A percentile compares a stretch with the other conserved stretches of the same genome.
Evolutionary conservation across 2,113 vertebrate genomes (phyloP).

Genomic region (Arvicanthis niloticus): DNA sequence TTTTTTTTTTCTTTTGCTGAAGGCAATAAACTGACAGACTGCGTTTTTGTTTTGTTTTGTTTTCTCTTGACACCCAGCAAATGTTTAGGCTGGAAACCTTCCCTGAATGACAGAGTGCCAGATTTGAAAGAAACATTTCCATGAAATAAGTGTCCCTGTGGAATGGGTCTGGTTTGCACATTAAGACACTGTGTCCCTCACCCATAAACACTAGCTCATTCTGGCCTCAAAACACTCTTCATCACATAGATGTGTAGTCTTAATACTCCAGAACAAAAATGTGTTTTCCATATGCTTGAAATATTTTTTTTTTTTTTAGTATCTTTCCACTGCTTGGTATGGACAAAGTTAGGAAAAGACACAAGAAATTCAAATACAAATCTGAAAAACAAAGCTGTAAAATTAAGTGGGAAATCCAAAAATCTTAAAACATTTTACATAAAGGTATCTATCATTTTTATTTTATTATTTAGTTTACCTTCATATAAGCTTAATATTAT

Average conservation of each 20-base stretch:
- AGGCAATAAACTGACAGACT: constrained; percentile 32
- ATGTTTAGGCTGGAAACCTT: constrained; percentile 52
- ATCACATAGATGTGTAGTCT: background rate
- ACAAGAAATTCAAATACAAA: background rate
- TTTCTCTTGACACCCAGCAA: constrained; percentile 30
- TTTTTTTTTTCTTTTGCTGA: background rate
- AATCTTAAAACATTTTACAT: background rate
- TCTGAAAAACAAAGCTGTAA: background rate
- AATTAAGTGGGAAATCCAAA: background rate
- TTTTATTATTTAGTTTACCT: background rate
- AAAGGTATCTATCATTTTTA: background rate
- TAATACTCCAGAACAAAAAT: constrained; percentile 24
- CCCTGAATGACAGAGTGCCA: constrained; percentile 19
- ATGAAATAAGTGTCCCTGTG: constrained; percentile 25
- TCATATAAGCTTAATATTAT: background rate
- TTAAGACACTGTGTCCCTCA: background rate
- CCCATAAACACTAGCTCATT: background rate
- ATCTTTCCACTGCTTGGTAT: background rate
- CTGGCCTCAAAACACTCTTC: background rate
- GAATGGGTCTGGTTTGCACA: background rate
- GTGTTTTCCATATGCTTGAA: background rate
- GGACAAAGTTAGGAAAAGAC: background rate
- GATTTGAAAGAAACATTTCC: constrained; percentile 42
- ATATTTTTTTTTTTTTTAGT: background rate
- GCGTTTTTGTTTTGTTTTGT: background rate